Conservation (phyloP, 2,888 invertebrate genomes). For the Rotaria socialis region DNA sequence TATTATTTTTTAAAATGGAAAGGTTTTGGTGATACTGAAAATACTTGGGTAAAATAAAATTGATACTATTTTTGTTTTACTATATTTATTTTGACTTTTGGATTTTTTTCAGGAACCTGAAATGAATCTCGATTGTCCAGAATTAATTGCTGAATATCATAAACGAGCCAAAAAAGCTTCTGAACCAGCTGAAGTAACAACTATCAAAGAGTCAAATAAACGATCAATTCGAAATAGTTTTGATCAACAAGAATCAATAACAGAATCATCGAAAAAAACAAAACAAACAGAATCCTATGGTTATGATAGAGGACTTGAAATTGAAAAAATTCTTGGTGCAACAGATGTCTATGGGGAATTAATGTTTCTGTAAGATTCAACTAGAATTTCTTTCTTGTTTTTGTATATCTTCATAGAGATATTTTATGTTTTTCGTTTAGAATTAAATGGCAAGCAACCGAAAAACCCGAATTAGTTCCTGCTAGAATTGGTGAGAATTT, state of each 20-base stretch:
- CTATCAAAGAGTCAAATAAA: not conserved
- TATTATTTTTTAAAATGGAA: slow-evolving; percentile 66
- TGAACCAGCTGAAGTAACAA: no score
- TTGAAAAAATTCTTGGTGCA: slow-evolving; percentile 32
- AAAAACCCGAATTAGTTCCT: slow-evolving; percentile 28
- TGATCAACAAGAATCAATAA: not conserved
- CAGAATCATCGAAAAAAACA: not conserved
- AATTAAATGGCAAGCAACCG: not conserved
- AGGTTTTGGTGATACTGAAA: slow-evolving; percentile 58
- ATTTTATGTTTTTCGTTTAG: not conserved
- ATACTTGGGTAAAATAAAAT: not conserved
- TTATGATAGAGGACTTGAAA: not conserved
- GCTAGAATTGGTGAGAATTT: not conserved
- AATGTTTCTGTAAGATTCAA: slow-evolving; percentile 1
- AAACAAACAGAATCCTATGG: not conserved
- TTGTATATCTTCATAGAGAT: no score
- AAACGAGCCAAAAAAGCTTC: slow-evolving; percentile 57
- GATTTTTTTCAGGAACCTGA: slow-evolving; percentile 76
- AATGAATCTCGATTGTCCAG: slow-evolving; percentile 81
- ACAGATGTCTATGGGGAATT: slow-evolving; percentile 32
- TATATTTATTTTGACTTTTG: no score
- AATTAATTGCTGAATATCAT: slow-evolving; percentile 69
- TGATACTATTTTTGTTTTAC: no score
- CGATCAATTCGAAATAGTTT: not conserved
- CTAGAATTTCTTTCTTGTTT: no score